Base-by-base conservation (phyloP, 2,888 invertebrate genomes). In the Meloe dianella region DNA sequence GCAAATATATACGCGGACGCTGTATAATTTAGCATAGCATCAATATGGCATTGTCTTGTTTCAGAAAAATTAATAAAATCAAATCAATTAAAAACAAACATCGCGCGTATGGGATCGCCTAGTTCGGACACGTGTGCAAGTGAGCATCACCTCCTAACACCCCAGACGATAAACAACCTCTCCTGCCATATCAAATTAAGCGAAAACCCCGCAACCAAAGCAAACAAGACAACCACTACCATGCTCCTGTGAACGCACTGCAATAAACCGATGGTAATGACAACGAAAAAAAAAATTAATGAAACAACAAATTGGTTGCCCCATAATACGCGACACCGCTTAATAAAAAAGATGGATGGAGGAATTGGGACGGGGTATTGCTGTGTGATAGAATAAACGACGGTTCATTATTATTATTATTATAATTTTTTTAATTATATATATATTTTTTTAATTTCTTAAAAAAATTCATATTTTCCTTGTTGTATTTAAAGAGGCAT, bases 181-280 rank as follows among this genome's bases (percentile, higher is more conserved):
- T 17, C 5, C 27, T 20, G 17, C 22, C 1, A 3, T 7, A 56
- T 27, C 27, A 27, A 22, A 22, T n/a, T 7, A 22, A 27, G 20
- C 9, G 6, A 14, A 24, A 27, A 54, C 20, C 10, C 54, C 9
- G 20, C 8, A 22, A 20, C 1, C 1, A 32, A 20, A 32, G 65
- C 65, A 61, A 51, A 60, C 22, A 29, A 24, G 6, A 47, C 65
- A 41, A 41, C 59, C 32, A 64, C 38, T 65, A 78, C 81, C 82
- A 80, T 84, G 82, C 84, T 78, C 82, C 82, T 83, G 84, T 83
- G 83, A 84, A 83, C 82, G 75, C 68, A 72, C 72, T 73, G 61
- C 59, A 30, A 54, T 63, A 41, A n/a, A 59, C 38, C 59, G 32
- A 58, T 32, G 22, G 30, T 57, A 7, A 57, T 27, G n/a, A 8